phyloP scores from a whole-genome alignment of 2,797 vertebrate species.

The Coregonus suidteri region DNA sequence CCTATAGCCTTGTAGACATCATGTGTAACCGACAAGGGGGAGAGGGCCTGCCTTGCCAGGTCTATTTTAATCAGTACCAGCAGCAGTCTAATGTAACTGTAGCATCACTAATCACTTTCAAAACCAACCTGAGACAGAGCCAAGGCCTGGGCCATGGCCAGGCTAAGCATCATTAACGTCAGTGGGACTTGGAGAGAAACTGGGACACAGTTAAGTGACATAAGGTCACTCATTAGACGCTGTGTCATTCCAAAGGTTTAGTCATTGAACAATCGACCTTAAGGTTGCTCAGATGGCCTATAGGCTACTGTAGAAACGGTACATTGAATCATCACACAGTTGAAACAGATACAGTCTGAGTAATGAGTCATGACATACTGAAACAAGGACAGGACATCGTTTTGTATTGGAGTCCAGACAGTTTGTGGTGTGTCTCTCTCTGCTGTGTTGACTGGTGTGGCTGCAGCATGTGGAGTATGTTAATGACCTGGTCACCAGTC shows the following conservation, averaged over 20 bases:
- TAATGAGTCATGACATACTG: conserved; percentile 3
- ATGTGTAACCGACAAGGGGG: background rate
- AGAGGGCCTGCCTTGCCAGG: no score
- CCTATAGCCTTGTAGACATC: background rate
- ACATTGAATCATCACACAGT: background rate
- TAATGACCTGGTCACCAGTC: conserved; percentile 29
- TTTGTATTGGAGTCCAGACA: background rate
- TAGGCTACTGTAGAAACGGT: background rate
- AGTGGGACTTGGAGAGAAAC: background rate
- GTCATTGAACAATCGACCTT: background rate
- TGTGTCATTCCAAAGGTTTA: conserved; percentile 11
- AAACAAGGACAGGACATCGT: background rate
- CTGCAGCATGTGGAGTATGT: conserved; percentile 3
- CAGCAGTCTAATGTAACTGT: background rate
- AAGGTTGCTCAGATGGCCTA: background rate
- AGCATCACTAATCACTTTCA: conserved; percentile 4
- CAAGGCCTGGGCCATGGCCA: background rate
- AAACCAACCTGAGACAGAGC: background rate
- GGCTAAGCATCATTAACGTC: no score
- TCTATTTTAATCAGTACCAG: conserved; percentile 2
- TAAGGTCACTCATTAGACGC: background rate
- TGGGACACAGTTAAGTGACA: background rate
- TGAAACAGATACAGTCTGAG: background rate
- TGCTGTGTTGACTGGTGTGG: background rate
- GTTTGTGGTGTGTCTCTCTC: background rate